Conservation (phyloP, 2,888 invertebrate genomes). For the Hydraecia micacea region DNA sequence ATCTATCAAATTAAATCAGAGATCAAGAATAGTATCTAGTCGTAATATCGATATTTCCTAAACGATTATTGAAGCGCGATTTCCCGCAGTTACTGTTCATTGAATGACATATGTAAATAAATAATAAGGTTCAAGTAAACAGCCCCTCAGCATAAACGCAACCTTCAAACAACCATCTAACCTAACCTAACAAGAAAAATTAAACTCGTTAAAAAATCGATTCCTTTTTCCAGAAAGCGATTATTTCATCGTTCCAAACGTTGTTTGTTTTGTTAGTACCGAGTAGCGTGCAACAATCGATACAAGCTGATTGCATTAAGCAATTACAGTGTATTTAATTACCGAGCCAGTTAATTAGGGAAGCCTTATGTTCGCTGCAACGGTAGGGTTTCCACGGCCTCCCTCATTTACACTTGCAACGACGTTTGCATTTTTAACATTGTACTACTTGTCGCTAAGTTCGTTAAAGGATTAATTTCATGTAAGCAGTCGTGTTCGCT, state of each 20-base stretch:
- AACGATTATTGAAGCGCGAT: background rate
- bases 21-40: background rate
- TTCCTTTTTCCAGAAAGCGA: slow-evolving; percentile 47
- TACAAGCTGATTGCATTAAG: slow-evolving; percentile 85
- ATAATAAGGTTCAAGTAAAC: slow-evolving; percentile 15
- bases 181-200: slow-evolving; percentile 51
- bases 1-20: background rate
- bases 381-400: slow-evolving; percentile 84
- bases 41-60: background rate
- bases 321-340: slow-evolving; percentile 89
- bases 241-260: slow-evolving; percentile 56
- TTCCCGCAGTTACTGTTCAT: background rate
- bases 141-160: slow-evolving; percentile 1
- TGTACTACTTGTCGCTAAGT: slow-evolving; percentile 69
- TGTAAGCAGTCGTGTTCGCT: slow-evolving; percentile 64
- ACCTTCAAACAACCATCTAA: slow-evolving; percentile 24
- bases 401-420: slow-evolving; percentile 88
- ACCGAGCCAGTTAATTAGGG: slow-evolving; percentile 87
- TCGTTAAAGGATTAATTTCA: slow-evolving; percentile 71
- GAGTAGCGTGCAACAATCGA: slow-evolving; percentile 67
- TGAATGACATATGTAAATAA: slow-evolving; percentile 30
- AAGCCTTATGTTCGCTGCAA: slow-evolving; percentile 82
- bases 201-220: slow-evolving; percentile 57
- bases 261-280: slow-evolving; percentile 59
- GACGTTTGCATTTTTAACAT: slow-evolving; percentile 77